These are phyloP conservation scores for Octodon degus DNA, from an alignment of 2,113 vertebrate genomes.

Conservation along the genomic window DNA sequence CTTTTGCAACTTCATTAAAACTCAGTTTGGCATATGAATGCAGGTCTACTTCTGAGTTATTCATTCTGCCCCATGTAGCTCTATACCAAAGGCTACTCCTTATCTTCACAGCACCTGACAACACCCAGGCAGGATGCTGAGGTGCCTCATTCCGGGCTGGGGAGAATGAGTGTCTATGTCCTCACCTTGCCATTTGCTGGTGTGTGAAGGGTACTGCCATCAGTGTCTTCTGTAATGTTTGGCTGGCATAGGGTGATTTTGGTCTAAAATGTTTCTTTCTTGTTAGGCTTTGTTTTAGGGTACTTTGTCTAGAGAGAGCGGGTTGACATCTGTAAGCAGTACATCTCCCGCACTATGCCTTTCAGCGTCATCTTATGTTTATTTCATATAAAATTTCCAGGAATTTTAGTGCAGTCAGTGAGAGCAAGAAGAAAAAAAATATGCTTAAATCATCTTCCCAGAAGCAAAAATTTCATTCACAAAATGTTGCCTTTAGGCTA, in stretches of 20 bases:
- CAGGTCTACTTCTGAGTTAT: not conserved
- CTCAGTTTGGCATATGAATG: not conserved
- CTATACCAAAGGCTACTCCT: not conserved
- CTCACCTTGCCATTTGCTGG: not conserved
- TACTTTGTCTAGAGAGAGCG: not conserved
- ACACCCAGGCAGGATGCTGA: not conserved
- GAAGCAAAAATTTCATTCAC: not conserved
- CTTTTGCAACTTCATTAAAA: not conserved
- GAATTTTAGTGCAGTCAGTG: not conserved
- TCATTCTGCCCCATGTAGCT: not conserved
- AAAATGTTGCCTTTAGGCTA: not conserved
- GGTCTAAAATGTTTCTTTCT: not conserved
- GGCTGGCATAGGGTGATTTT: not conserved
- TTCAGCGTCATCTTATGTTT: not conserved
- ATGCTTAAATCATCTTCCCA: not conserved
- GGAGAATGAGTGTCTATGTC: not conserved
- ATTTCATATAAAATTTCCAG: not conserved
- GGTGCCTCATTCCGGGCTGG: not conserved
- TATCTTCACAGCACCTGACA: not conserved
- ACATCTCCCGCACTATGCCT: not conserved
- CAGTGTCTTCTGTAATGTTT: not conserved
- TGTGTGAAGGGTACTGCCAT: not conserved
- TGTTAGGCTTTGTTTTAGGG: not conserved
- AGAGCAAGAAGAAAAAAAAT: not conserved
- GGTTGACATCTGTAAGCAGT: not conserved